phyloP scores from a whole-genome alignment of 2,888 invertebrate species.

The Lobophora halterata region DNA sequence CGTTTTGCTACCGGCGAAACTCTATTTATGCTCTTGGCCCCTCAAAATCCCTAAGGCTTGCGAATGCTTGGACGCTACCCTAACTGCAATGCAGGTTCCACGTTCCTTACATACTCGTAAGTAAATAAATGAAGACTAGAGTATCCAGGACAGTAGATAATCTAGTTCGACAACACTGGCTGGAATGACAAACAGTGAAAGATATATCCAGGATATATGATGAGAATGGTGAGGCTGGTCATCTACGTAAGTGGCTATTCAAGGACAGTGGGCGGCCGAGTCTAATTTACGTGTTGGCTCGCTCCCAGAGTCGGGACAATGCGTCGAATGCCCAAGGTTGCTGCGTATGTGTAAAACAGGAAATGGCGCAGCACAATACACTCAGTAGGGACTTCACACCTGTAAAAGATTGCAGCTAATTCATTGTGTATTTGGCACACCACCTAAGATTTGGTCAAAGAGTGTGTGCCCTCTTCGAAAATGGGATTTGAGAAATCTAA shows the following conservation, averaged over 20 bases:
- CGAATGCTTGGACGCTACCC: constrained; percentile 11
- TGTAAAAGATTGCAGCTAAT: no score
- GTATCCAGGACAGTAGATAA: constrained; percentile 17
- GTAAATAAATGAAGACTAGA: constrained; percentile 20
- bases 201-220: constrained; percentile 20
- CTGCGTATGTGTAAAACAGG: constrained; percentile 16
- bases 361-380: constrained; percentile 14
- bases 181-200: constrained; percentile 21
- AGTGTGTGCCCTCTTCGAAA: no score
- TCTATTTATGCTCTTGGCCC: no score
- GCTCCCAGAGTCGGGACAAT: constrained; percentile 27
- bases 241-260: constrained; percentile 21
- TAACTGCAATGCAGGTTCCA: constrained; percentile 18
- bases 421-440: no score
- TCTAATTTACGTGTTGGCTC: constrained; percentile 28
- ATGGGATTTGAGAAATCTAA: no score
- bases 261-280: constrained; percentile 21
- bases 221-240: constrained; percentile 21
- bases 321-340: constrained; percentile 23
- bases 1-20: no score
- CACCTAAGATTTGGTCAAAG: no score
- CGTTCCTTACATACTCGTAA: constrained; percentile 5
- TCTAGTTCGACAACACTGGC: constrained; percentile 12
- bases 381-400: constrained; percentile 7
- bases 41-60: constrained; percentile 7